Conservation (phyloP, 1,140 invertebrate species). For the Brachionus sp. region DNA sequence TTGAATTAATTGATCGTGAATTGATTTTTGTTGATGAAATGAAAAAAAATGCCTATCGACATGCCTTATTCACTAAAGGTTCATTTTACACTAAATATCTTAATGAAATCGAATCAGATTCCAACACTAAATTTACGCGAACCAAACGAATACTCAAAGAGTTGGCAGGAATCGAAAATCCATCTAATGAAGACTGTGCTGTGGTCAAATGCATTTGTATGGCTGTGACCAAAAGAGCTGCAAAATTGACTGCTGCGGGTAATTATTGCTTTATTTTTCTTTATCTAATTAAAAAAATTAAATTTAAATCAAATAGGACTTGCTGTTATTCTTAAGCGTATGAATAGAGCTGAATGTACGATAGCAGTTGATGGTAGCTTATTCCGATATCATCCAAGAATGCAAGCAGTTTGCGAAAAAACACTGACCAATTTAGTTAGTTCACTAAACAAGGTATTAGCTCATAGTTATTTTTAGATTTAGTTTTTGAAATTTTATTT, state of each 20-base stretch:
- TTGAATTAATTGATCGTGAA: constrained; percentile 72
- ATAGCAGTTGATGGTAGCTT: constrained; percentile 97
- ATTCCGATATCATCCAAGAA: constrained; percentile 94
- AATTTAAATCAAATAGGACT: constrained; percentile 63
- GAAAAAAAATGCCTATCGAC: constrained; percentile 62
- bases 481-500: not conserved
- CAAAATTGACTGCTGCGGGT: constrained; percentile 83
- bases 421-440: constrained; percentile 76
- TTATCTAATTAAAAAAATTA: not conserved
- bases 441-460: not conserved
- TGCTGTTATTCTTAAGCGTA: constrained; percentile 70
- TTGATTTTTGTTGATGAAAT: constrained; percentile 69
- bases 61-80: constrained; percentile 49
- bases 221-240: constrained; percentile 81
- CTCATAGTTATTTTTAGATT: not conserved
- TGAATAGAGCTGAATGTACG: constrained; percentile 79
- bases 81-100: constrained; percentile 53
- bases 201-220: constrained; percentile 85
- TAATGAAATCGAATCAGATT: constrained; percentile 48
- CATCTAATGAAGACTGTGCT: constrained; percentile 78
- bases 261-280: constrained; percentile 48
- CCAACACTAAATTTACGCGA: constrained; percentile 64
- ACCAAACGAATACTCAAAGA: constrained; percentile 82
- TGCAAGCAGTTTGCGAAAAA: constrained; percentile 88
- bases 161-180: constrained; percentile 69